Evolutionary conservation across 1,140 invertebrate species (phyloP).

Genomic region (roundworm (Caenorhabditis elegans)): WBcel235 BX284602.5:6221001-6221500

Average conservation of each 20-base stretch:
- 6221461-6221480: not conserved
- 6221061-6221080: not conserved
- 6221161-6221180: not conserved
- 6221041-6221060: too few species aligned
- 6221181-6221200: not conserved
- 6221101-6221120: not conserved
- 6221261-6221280: not conserved
- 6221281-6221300: not conserved
- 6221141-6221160: not conserved
- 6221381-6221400: constrained; percentile 14
- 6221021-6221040: not conserved
- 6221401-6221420: not conserved
- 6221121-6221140: not conserved
- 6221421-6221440: not conserved
- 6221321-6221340: too few species aligned
- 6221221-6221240: not conserved
- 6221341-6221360: not conserved
- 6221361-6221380: not conserved
- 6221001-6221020: not conserved
- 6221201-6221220: not conserved
- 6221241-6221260: not conserved
- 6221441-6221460: not conserved
- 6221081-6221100: not conserved
- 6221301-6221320: not conserved
- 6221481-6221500: not conserved